Evolutionary conservation across 2,888 invertebrate species (phyloP), one percentile per base, ranked within the genome.

Genomic region (Galerucella calmariensis): DNA sequence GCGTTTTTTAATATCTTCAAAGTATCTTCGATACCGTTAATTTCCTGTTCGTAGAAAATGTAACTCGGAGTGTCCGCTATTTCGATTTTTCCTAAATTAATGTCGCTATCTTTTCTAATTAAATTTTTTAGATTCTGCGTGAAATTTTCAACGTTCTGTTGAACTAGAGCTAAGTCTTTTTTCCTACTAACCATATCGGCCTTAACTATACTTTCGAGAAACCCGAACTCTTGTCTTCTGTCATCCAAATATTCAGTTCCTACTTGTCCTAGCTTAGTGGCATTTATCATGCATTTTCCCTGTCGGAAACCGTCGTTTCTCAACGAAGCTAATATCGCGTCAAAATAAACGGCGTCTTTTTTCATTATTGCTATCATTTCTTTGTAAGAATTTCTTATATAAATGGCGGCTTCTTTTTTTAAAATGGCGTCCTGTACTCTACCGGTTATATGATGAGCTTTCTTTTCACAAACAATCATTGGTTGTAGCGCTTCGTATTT

Each of bases 241-340:
- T 92, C 92, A 69, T 92, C 91, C 41, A 92, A 86, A 83, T 92
- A 92, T 82, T 93, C 92, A 79, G 90, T 90, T 0, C 92, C 92
- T 1, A 92, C 85, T 81, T 93, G 92, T 0, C 93, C 92, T 88
- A 93, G 90, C 81, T 91, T 89, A 0, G 91, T 92, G 0, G 92
- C 91, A 27, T 90, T 90, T 84, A 92, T 89, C 80, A 93, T 88
- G 76, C 92, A 90, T 81, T 90, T 90, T 61, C 91, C 90, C 85
- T 93, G 93, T 11, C 88, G 88, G 58, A 89, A 85, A 75, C 90
- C 90, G 82, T 93, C 92, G 41, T 89, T 82, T 80, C 90, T 89
- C 65, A 93, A 84, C 0, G 90, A 89, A 53, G 89, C 89, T 70
- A 93, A 83, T 3, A 93, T 90, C 0, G 90, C 90, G 65, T 92